Evolutionary conservation across 53 echinoderm and acorn worm species (phyloP).

Genomic region (Henricia sp.): DNA sequence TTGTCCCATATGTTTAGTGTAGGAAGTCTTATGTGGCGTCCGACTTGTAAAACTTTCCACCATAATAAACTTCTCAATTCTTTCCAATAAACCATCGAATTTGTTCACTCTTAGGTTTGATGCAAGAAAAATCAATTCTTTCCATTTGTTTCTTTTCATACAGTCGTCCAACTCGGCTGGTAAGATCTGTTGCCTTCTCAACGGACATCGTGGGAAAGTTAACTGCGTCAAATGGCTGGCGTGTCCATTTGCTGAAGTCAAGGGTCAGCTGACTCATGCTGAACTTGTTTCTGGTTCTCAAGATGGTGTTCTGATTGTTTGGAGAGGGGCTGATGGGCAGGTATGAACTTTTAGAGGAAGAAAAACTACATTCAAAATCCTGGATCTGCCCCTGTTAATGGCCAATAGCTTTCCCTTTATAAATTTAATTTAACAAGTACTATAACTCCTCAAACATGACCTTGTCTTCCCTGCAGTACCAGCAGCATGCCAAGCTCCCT

Average conservation of each 20-base stretch:
- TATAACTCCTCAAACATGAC: too few species aligned
- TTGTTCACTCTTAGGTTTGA: too few species aligned
- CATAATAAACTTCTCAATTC: too few species aligned
- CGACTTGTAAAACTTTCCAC: too few species aligned
- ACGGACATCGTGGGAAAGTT: conserved; percentile 87
- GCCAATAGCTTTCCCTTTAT: background rate
- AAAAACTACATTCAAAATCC: background rate
- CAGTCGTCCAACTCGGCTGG: conserved; percentile 58
- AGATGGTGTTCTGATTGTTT: conserved; percentile 77
- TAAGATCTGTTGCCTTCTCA: conserved; percentile 53
- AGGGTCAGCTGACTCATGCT: background rate
- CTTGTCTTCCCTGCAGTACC: background rate
- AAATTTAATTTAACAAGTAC: background rate
- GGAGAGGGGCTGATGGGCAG: conserved; percentile 53
- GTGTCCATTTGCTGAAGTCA: conserved; percentile 40
- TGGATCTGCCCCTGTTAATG: background rate
- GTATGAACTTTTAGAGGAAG: background rate
- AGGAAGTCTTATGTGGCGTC: too few species aligned
- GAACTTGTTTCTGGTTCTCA: conserved; percentile 90
- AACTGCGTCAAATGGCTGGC: conserved; percentile 91
- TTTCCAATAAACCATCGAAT: too few species aligned
- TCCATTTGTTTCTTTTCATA: conserved; percentile 3
- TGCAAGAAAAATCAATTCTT: too few species aligned
- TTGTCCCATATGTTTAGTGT: too few species aligned
- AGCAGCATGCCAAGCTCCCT: conserved; percentile 39